phyloP scores from a whole-genome alignment of 2,113 vertebrate species.

The Tretioscincus oriximinensis region DNA sequence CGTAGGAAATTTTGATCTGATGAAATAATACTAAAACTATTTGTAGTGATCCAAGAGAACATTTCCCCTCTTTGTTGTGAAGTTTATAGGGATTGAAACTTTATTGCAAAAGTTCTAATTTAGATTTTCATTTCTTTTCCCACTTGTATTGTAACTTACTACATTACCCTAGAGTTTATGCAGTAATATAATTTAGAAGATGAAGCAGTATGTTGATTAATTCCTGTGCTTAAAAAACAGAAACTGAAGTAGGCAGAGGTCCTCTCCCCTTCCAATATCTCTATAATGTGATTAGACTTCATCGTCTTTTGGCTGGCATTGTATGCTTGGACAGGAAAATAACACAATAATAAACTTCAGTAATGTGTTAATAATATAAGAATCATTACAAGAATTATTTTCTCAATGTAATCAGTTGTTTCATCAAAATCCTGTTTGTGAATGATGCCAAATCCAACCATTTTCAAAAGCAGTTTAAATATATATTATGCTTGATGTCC shows the following conservation, averaged over 20 bases:
- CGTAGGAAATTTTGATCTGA: constrained; percentile 13
- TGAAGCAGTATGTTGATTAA: constrained; percentile 38
- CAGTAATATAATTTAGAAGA: constrained; percentile 28
- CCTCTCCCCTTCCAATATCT: constrained; percentile 6
- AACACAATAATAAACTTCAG: not conserved
- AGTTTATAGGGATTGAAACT: constrained; percentile 13
- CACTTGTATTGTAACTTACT: constrained; percentile 15
- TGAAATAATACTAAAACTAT: constrained; percentile 14
- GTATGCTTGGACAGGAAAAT: constrained; percentile 41
- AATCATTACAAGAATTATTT: constrained; percentile 50
- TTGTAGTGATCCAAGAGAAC: constrained; percentile 25
- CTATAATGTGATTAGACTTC: constrained; percentile 11
- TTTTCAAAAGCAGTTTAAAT: constrained; percentile 41
- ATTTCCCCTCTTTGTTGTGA: constrained; percentile 34
- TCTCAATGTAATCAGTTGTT: constrained; percentile 12
- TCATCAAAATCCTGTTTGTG: constrained; percentile 8
- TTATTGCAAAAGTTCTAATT: not conserved
- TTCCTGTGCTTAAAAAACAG: constrained; percentile 35
- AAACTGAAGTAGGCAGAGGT: constrained; percentile 23
- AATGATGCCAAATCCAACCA: constrained; percentile 31
- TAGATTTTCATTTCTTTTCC: constrained; percentile 42
- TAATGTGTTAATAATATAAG: constrained; percentile 64
- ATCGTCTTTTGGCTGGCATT: constrained; percentile 9
- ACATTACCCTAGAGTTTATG: constrained; percentile 39
- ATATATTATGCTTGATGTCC: constrained; percentile 41